Base-by-base conservation (phyloP, 1,140 invertebrate species). In the Eriocheir sinensis region DNA sequence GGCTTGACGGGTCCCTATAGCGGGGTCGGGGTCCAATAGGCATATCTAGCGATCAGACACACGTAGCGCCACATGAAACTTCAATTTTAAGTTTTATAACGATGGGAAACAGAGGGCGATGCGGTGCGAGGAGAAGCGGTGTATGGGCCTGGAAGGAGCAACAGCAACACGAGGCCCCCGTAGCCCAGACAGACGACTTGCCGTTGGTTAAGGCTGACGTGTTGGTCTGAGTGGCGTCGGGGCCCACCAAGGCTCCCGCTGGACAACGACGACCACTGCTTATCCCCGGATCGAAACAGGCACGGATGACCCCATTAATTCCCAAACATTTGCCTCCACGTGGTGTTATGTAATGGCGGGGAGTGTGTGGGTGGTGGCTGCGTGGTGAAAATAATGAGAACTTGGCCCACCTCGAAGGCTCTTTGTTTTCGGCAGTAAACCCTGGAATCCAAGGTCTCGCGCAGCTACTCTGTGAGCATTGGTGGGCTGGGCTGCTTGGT, bases 41-140 rank as follows among this genome's bases (percentile, higher is more conserved):
- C 93, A 94, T 94, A 94, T 94, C 93, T 94, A 48, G 72, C 85
- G 38, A 94, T 94, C 93, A 89, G 86, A 89, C 93, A 79, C 86
- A 89, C 93, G 93, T 81, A 94, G 9, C 86, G 60, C 86, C 85
- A 81, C 93, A 94, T 94, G 93, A 89, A 88, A 89, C 86, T 94
- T 94, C 93, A 94, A 94, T 94, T 94, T 94, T 89, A 94, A 94
- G 93, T 94, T 94, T 94, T 89, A 94, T 86, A 89, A 17, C 88
- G 93, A 94, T 90, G 93, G 93, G 93, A 94, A 93, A 94, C 93
- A 89, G 41, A 34, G 72, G 86, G 72, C 79, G 92, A 60, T 86
- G 72, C 72, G 34, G 81, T 60, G 83, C 40, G 80, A 36, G 80
- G 38, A 8, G 80, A 21, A 4, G 80, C 41, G 40, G 72, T 8